A percentile compares a stretch with the other conserved stretches of the same genome.
Conservation (phyloP, 2,113 vertebrate species). For the Plotosus lineatus region DNA sequence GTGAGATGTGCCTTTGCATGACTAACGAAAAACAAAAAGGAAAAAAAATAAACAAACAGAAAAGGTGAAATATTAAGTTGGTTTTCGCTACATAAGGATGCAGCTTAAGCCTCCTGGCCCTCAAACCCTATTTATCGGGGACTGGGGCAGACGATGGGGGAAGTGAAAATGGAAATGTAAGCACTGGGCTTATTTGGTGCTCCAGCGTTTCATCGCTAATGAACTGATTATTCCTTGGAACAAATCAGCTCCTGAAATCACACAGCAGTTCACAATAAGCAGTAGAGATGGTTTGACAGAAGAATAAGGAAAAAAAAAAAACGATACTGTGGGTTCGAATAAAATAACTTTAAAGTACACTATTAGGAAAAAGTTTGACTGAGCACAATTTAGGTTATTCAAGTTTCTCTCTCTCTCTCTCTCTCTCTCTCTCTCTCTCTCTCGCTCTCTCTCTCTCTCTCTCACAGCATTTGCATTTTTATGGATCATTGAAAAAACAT, state of each 20-base stretch:
- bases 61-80: conserved; percentile 37
- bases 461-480: conserved; percentile 6
- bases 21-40: too few relatives aligned
- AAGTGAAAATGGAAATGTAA: neutral
- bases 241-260: conserved; percentile 18
- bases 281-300: too few relatives aligned
- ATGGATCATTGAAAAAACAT: neutral
- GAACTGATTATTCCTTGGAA: conserved; percentile 20
- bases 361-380: neutral
- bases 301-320: too few relatives aligned
- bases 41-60: conserved; percentile 23
- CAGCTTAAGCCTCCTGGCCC: neutral
- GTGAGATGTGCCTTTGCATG: conserved; percentile 16
- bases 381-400: neutral
- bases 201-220: conserved; percentile 15
- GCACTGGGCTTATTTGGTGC: neutral
- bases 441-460: too few relatives aligned
- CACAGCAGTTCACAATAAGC: neutral
- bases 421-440: too few relatives aligned
- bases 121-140: neutral
- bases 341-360: neutral
- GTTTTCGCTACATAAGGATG: neutral
- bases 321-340: neutral
- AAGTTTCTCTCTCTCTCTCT: neutral
- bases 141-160: neutral